Conservation (phyloP, 2,113 vertebrate genomes). For the Arenaria interpres region DNA sequence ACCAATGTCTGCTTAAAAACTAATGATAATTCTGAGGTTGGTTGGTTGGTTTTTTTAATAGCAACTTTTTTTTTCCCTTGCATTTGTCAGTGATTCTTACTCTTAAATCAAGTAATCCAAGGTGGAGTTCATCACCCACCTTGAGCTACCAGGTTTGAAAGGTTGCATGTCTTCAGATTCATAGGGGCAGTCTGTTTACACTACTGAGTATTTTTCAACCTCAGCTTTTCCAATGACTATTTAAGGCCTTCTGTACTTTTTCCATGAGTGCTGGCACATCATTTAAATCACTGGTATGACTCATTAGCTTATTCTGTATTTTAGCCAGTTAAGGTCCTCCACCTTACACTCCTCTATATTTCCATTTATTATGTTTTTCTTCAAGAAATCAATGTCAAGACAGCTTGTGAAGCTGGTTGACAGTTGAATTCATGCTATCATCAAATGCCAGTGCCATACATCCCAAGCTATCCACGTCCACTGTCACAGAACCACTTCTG, state of each 20-base stretch:
- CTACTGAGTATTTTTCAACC: not conserved
- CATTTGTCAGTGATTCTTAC: not conserved
- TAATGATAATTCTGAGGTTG: not conserved
- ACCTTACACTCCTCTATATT: not conserved
- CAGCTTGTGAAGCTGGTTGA: not conserved
- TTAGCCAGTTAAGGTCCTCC: not conserved
- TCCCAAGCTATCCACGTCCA: not conserved
- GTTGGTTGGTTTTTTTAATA: not conserved
- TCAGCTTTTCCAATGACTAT: not conserved
- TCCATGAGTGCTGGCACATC: not conserved
- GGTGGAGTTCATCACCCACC: not conserved
- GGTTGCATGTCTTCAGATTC: not conserved
- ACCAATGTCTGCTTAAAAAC: not conserved
- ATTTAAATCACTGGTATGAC: not conserved
- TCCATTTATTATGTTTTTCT: not conserved
- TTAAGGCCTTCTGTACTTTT: not conserved
- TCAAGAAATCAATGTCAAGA: not conserved
- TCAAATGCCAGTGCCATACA: not conserved
- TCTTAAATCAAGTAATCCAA: not conserved
- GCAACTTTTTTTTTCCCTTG: not conserved
- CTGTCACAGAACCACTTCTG: not conserved
- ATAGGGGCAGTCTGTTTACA: not conserved
- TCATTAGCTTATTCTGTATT: constrained; percentile 21
- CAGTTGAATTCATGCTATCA: not conserved
- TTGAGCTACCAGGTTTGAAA: not conserved